Evolutionary conservation across 2,888 invertebrate species (phyloP).

Genomic region (Elysia crispata): DNA sequence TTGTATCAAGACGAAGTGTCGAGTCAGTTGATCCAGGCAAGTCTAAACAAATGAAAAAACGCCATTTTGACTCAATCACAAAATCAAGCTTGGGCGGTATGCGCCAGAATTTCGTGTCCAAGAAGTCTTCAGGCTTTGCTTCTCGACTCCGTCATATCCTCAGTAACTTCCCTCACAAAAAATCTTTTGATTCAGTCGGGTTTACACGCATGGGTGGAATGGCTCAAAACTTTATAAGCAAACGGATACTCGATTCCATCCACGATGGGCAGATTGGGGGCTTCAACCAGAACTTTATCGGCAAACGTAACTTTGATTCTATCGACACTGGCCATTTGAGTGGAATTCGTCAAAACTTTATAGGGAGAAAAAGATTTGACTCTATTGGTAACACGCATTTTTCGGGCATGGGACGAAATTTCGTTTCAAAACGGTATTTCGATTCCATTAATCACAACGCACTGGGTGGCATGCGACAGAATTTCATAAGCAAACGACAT

Average conservation of each 20-base stretch:
- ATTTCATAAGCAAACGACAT: conserved; percentile 17
- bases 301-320: not conserved
- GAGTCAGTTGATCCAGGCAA: too few relatives aligned
- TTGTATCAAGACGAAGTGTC: too few relatives aligned
- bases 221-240: not conserved
- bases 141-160: too few relatives aligned
- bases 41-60: too few relatives aligned
- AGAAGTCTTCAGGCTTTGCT: too few relatives aligned
- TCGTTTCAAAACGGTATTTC: conserved; percentile 11
- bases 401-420: not conserved
- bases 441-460: conserved; percentile 16
- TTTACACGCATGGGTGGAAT: not conserved
- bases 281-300: not conserved
- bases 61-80: too few relatives aligned
- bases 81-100: too few relatives aligned
- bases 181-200: not conserved
- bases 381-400: not conserved
- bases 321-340: not conserved
- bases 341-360: not conserved
- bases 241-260: not conserved
- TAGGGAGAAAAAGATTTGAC: not conserved
- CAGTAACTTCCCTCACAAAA: not conserved
- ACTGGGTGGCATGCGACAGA: conserved; percentile 11
- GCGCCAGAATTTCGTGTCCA: too few relatives aligned
- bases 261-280: not conserved